phyloP scores from a whole-genome alignment of 1,140 invertebrate species.

The Hylaeus volcanicus region DNA sequence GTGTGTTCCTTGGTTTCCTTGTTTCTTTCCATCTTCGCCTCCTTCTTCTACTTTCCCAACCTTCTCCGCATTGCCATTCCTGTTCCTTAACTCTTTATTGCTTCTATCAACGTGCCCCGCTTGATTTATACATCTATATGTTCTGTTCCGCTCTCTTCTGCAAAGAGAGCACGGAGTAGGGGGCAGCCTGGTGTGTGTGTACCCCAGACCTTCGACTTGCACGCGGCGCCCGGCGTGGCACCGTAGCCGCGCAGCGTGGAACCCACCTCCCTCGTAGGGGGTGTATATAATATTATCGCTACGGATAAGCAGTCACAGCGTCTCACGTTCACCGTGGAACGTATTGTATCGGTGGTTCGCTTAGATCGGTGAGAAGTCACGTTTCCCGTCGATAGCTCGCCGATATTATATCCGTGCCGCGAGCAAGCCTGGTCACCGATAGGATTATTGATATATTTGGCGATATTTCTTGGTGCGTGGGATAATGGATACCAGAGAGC shows the following conservation, averaged over 20 bases:
- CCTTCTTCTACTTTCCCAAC: slow-evolving; percentile 2
- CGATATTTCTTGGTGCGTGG: too few relatives aligned
- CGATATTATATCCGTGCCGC: too few relatives aligned
- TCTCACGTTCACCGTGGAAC: slow-evolving; percentile 6
- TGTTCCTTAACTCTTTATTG: slow-evolving; percentile 63
- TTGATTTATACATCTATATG: slow-evolving; percentile 70
- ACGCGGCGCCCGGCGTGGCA: not conserved
- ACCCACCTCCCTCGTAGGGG: slow-evolving; percentile 24
- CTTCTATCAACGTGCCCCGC: slow-evolving; percentile 66
- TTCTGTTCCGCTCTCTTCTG: slow-evolving; percentile 26
- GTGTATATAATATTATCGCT: slow-evolving; percentile 51
- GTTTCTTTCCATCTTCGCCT: slow-evolving; percentile 11
- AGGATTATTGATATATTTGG: too few relatives aligned
- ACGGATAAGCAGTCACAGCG: slow-evolving; percentile 45
- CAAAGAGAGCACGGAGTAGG: not conserved
- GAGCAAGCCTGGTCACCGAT: too few relatives aligned
- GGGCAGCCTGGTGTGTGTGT: not conserved
- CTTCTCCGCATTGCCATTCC: slow-evolving; percentile 32
- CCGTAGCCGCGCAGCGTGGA: slow-evolving; percentile 16
- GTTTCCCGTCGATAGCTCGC: slow-evolving; percentile 11
- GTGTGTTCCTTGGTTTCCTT: slow-evolving; percentile 29
- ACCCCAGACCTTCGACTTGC: not conserved
- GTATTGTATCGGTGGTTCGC: slow-evolving; percentile 10
- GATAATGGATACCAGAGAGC: too few relatives aligned
- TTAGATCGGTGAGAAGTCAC: slow-evolving; percentile 32